Base-by-base conservation (phyloP, 1,140 invertebrate species). In the Pseudomyrmex gracilis region DNA sequence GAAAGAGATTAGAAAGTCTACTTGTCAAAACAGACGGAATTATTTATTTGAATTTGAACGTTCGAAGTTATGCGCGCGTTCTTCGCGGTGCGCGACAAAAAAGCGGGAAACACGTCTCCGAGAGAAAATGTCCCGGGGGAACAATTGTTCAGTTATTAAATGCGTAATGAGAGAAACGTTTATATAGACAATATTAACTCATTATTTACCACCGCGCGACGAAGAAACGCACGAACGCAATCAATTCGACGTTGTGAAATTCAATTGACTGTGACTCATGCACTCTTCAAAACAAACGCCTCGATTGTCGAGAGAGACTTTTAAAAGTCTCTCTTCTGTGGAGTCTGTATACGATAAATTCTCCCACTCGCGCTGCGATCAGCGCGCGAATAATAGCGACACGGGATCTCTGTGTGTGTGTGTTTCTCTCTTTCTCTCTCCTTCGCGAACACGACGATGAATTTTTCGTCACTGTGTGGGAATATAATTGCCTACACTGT, bases 261-360 rank as follows among this genome's bases (percentile, higher is more conserved):
- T 70, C 66, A 71, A 80, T 71, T 60, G 76, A 60, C 66, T 80
- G 66, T 80, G 66, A 80, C 66, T 70, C 66, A 49, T 34, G 15
- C 53, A 57, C 53, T 71, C 58, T 71, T 71, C 76, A 70, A 78
- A 78, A 58, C 76, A 71, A 80, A 58, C 20, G 76, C 70, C 58
- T 24, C 76, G 76, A 80, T 80, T 80, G 76, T 80, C 45, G 53
- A 58, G 76, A 67, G 47, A 70, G 15, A n/a, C n/a, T 71, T 47
- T 71, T 80, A 45, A 45, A 47, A 45, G 34, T 80, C 53, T 60
- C 5, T 34, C 34, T n/a, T n/a, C 34, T 34, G 34, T 15, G 24
- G 20, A 60, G 43, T 60, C 34, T 34, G 34, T 34, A 49, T 34
- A 49, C 34, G 66, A 80, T 80, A 80, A 71, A 49, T 71, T 80